Conservation (phyloP, 2,797 vertebrate species). For the Remorina albescens region DNA sequence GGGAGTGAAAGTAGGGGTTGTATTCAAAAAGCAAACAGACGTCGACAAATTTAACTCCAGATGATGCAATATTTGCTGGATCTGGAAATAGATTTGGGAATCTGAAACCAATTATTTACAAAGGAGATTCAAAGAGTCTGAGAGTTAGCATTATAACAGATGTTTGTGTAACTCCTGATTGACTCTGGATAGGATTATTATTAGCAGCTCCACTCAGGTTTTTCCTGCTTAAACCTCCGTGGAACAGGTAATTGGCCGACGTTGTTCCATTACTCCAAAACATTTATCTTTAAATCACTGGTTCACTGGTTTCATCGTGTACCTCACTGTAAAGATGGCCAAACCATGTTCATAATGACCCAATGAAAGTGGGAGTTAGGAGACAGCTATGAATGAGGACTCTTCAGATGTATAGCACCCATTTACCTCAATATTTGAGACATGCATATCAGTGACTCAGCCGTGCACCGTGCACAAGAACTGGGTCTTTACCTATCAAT, state of each 20-base stretch:
- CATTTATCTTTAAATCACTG: conserved; percentile 50
- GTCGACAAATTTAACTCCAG: conserved; percentile 64
- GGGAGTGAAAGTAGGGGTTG: conserved; percentile 56
- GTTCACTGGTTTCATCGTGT: conserved; percentile 39
- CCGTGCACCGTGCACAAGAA: conserved; percentile 14
- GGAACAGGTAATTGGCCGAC: conserved; percentile 68
- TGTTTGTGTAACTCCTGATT: conserved; percentile 75
- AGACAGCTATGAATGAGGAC: neutral
- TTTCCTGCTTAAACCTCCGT: conserved; percentile 56
- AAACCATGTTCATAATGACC: conserved; percentile 24
- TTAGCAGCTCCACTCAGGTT: conserved; percentile 62
- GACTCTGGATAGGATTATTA: conserved; percentile 72
- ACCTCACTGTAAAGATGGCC: conserved; percentile 29
- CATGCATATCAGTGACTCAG: neutral
- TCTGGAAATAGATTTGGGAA: conserved; percentile 71
- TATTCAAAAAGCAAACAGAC: conserved; percentile 69
- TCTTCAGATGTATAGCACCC: conserved; percentile 4
- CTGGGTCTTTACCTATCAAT: conserved; percentile 61
- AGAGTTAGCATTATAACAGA: conserved; percentile 70
- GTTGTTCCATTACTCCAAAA: conserved; percentile 48
- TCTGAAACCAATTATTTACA: conserved; percentile 78
- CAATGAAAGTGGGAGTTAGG: neutral
- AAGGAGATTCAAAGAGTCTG: conserved; percentile 68
- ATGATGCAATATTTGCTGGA: conserved; percentile 74
- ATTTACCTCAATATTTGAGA: conserved; percentile 13